Evolutionary conservation across 2,113 vertebrate genomes (phyloP), one percentile per base, ranked within the genome.

Genomic region (Sturnira hondurensis): DNA sequence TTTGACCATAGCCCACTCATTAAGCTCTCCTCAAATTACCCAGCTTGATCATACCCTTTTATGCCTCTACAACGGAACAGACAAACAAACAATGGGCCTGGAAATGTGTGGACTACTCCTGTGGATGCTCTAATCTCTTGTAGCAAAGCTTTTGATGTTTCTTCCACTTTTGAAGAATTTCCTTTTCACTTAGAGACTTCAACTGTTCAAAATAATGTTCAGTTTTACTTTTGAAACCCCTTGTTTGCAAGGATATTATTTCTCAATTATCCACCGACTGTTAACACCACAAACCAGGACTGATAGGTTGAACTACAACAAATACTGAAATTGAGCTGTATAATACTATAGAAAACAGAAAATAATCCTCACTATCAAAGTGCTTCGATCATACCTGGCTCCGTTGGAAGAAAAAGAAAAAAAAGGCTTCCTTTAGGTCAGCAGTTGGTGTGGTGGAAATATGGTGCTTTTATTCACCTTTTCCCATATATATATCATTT

Each of bases 281-380:
- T 36, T 3, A 89, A 33, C 41, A 56, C 19, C 36, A 54, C 41
- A 82, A 97, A 95, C 88, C 13, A 45, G 0, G 1, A 22, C 63
- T 76, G 16, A 71, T 86, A 68, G 95, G 92, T 38, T 68, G 65
- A 97, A 88, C n/a, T 56, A 91, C 31, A 71, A 52, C 24, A 47
- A 96, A 28, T 85, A 67, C 63, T 92, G n/a, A 95, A 93, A 97
- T 97, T 71, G 91, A 96, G 68, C 73, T 80, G 56, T 84, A 78
- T 65, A 86, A 73, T 80, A 86, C 24, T 50, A 88, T 70, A 93
- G 0, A 80, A 80, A 67, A 96, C 71, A 91, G 65, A 96, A 94
- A n/a, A 36, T 83, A 50, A 67, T 84, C 50, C 94, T 93, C 68
- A 76, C n/a, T 82, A 58, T 94, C 45, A 93, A 80, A 89, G 5